Conservation (phyloP, 2,888 invertebrate genomes). For the Zygaena filipendulae region DNA sequence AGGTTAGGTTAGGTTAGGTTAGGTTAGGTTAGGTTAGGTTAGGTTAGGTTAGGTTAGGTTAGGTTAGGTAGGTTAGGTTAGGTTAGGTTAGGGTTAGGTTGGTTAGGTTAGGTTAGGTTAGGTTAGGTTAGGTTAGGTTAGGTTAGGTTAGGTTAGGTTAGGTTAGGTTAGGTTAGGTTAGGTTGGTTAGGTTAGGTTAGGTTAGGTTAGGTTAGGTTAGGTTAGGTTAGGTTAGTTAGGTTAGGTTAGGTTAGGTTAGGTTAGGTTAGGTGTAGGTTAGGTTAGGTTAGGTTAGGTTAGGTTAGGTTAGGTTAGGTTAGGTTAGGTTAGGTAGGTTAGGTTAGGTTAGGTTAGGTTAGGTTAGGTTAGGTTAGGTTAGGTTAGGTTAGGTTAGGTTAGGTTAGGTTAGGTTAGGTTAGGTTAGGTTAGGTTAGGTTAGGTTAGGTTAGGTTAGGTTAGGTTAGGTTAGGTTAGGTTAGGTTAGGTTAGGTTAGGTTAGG, state of each 20-base stretch:
- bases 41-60: conserved; percentile 17
- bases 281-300: conserved; percentile 18
- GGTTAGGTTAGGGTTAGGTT: too few relatives aligned
- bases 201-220: conserved; percentile 17
- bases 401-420: too few relatives aligned
- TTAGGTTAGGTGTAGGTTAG: too few relatives aligned
- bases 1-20: conserved; percentile 1
- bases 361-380: conserved; percentile 16
- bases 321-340: too few relatives aligned
- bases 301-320: conserved; percentile 18
- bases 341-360: conserved; percentile 15
- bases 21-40: conserved; percentile 12
- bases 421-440: too few relatives aligned
- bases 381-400: too few relatives aligned
- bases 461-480: too few relatives aligned
- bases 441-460: too few relatives aligned
- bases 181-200: too few relatives aligned
- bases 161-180: too few relatives aligned
- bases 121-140: conserved; percentile 15
- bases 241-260: conserved; percentile 16
- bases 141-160: conserved; percentile 16
- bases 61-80: too few relatives aligned
- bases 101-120: conserved; percentile 16
- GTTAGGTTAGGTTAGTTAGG: conserved; percentile 15
- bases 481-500: too few relatives aligned